These are phyloP conservation scores for Siphamia tubifer DNA, from an alignment of 2,113 vertebrate species.

Conservation along the genomic window DNA sequence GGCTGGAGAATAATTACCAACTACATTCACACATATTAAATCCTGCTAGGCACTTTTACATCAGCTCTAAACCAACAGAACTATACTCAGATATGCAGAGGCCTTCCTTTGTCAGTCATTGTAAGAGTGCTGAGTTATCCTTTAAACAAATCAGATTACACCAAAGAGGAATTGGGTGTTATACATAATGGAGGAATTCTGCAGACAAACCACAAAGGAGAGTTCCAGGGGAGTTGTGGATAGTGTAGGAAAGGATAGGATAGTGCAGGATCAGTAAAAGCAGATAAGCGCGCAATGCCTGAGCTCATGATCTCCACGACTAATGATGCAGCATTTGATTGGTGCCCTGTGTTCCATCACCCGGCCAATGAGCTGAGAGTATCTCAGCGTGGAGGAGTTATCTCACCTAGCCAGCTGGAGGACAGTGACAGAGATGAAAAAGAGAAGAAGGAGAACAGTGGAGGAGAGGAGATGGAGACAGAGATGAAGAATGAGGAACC, in stretches of 20 bases:
- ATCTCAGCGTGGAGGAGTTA: slow-evolving; percentile 64
- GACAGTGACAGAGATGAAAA: slow-evolving; percentile 74
- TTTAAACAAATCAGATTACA: slow-evolving; percentile 15
- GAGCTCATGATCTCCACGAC: slow-evolving; percentile 32
- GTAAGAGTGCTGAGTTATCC: slow-evolving; percentile 5
- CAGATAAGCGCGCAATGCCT: slow-evolving; percentile 52
- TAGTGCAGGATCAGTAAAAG: slow-evolving; percentile 26
- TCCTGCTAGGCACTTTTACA: slow-evolving; percentile 18
- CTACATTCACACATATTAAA: slow-evolving; percentile 28
- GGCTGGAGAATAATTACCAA: slow-evolving; percentile 31
- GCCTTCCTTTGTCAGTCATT: slow-evolving; percentile 11
- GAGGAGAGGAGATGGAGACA: slow-evolving; percentile 38
- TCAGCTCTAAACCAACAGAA: slow-evolving; percentile 28
- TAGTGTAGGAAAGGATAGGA: slow-evolving; percentile 16
- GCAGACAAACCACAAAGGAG: neutral
- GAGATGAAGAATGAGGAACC: slow-evolving; percentile 26
- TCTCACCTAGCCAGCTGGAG: slow-evolving; percentile 74
- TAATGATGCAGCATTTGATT: slow-evolving; percentile 66
- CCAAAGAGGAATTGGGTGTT: slow-evolving; percentile 13
- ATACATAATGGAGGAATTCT: neutral
- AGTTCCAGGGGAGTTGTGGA: neutral
- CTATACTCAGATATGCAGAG: slow-evolving; percentile 4
- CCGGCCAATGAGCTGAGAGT: slow-evolving; percentile 50
- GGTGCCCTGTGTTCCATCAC: slow-evolving; percentile 45
- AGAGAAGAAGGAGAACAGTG: slow-evolving; percentile 25